Evolutionary conservation across 2,113 vertebrate species (phyloP), one percentile per base, ranked within the genome.

Genomic region (Delphinapterus leucas): DNA sequence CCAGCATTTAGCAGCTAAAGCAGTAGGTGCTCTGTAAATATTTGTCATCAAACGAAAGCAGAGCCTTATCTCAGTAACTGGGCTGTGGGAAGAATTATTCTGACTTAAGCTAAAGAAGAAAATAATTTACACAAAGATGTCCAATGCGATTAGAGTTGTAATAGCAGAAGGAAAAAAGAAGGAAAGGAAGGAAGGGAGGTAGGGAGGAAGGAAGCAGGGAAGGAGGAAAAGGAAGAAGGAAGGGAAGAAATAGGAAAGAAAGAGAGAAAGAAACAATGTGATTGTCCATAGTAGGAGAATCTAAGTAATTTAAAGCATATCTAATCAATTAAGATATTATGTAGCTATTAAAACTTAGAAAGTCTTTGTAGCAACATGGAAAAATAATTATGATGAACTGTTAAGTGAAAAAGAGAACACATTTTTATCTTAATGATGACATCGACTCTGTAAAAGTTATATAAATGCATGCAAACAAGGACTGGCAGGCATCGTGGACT

Each of bases 291-390:
- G 20, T n/a, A 85, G 36, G 9, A 85, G 47, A 93, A 87, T 73
- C 95, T 61, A 95, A 89, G 60, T 94, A 77, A 77, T 55, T 89
- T 70, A 88, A 93, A 86, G 33, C 31, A 79, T 58, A 84, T 61
- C 33, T 80, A 70, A 70, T 94, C 36, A 83, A 71, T 77, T 94
- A 68, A 85, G 41, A 60, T 44, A 65, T 49, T 41, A 61, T 53
- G 14, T 33, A 86, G 20, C 2, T 38, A 33, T 67, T 91, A 95
- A 85, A 65, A 96, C 20, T 71, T 65, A 95, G 47, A 49, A 71
- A 91, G 8, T 93, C 38, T 63, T n/a, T 73, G 21, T 61, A 94
- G 71, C 49, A 88, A 73, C 47, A 71, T 49, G 38, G 33, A 38
- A 61, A 97, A 85, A 89, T 77, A 81, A 68, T 60, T 55, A 71